A percentile compares a stretch with the other conserved stretches of the same genome.
phyloP scores from a whole-genome alignment of 2,888 invertebrate genomes.

The Sinodicranocentrus sp. region DNA sequence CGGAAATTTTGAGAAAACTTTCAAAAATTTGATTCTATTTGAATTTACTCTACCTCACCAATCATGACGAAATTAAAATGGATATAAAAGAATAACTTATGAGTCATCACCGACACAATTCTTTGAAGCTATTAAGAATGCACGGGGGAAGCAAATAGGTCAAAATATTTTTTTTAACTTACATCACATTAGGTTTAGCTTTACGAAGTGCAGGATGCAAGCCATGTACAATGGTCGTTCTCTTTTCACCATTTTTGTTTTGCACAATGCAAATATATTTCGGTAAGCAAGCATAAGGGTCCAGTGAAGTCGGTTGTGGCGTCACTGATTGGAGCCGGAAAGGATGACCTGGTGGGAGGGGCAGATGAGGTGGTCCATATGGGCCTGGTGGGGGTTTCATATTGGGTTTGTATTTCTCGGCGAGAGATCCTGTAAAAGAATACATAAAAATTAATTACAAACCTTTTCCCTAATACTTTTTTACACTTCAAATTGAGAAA shows the following conservation, averaged over 20 bases:
- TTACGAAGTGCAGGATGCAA: slow-evolving; percentile 62
- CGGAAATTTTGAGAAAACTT: too few species aligned
- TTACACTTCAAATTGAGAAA: too few species aligned
- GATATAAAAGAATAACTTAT: too few species aligned
- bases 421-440: slow-evolving; percentile 40
- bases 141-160: background rate
- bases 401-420: slow-evolving; percentile 21
- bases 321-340: background rate
- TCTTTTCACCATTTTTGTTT: slow-evolving; percentile 60
- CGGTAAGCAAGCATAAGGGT: slow-evolving; percentile 67
- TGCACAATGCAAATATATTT: slow-evolving; percentile 68
- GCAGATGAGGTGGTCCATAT: slow-evolving; percentile 8
- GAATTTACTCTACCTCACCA: too few species aligned
- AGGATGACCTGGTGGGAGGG: slow-evolving; percentile 37
- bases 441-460: slow-evolving; percentile 4
- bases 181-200: slow-evolving; percentile 46
- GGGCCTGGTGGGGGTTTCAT: slow-evolving; percentile 30
- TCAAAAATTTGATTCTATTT: too few species aligned
- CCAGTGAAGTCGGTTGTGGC: background rate
- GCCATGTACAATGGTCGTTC: slow-evolving; percentile 65
- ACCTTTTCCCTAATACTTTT: too few species aligned
- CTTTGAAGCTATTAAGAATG: background rate
- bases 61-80: background rate
- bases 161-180: slow-evolving; percentile 12
- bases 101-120: too few species aligned